Evolutionary conservation across 2,888 invertebrate species (phyloP).

Genomic region (Nudaria mundana): DNA sequence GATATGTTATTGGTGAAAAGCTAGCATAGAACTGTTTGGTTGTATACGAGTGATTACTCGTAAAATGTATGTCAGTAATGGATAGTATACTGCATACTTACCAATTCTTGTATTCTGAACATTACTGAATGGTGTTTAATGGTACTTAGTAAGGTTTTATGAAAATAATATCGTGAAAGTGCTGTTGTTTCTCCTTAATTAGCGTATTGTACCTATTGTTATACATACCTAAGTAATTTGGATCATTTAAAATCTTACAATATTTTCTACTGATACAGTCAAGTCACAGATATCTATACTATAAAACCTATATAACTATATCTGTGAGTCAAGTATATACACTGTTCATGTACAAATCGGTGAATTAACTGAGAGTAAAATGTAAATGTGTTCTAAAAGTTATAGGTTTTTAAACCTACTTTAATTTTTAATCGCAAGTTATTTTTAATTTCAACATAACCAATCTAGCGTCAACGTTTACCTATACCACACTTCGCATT

Average conservation of each 20-base stretch:
- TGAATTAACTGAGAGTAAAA: no score
- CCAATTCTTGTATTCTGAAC: conserved; percentile 42
- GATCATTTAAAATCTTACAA: conserved; percentile 10
- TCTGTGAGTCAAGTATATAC: no score
- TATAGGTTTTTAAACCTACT: no score
- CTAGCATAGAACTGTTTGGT: conserved; percentile 44
- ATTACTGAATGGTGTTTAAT: conserved; percentile 42
- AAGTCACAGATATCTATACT: no score
- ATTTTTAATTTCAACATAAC: no score
- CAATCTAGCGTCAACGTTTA: no score
- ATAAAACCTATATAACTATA: conserved; percentile 11
- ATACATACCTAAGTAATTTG: conserved; percentile 15
- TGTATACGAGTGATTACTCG: conserved; percentile 56
- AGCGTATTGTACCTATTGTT: conserved; percentile 13
- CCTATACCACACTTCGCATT: no score
- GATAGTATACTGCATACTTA: conserved; percentile 34
- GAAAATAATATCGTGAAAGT: conserved; percentile 28
- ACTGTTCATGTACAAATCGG: no score
- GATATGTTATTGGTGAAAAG: conserved; percentile 50
- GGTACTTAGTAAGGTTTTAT: conserved; percentile 29
- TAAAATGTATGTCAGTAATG: conserved; percentile 38
- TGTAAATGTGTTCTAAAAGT: no score
- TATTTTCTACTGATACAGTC: conserved; percentile 12
- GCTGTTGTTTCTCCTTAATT: conserved; percentile 22
- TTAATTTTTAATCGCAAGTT: no score